phyloP scores from a whole-genome alignment of 2,113 vertebrate species.

The Channa maculata region DNA sequence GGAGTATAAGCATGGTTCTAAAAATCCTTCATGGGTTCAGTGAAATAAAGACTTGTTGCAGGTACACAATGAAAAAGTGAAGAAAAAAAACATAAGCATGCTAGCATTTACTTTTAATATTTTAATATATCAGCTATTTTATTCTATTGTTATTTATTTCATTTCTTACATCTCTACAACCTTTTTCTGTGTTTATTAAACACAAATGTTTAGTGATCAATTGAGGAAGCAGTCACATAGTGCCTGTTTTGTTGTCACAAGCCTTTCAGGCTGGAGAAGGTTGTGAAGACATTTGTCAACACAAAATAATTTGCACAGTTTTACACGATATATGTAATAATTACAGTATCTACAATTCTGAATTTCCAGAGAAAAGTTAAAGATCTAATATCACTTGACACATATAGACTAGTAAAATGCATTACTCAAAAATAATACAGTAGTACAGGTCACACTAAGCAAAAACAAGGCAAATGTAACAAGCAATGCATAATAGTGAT shows the following conservation, averaged over 20 bases:
- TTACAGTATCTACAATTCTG: slow-evolving; percentile 9
- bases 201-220: background rate
- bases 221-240: slow-evolving; percentile 12
- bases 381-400: slow-evolving; percentile 17
- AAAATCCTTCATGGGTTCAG: slow-evolving; percentile 9
- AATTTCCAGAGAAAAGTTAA: slow-evolving; percentile 25
- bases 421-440: slow-evolving; percentile 21
- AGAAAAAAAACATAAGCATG: slow-evolving; percentile 3
- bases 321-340: background rate
- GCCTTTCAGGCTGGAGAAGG: slow-evolving; percentile 26
- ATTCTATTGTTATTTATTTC: background rate
- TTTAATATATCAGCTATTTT: background rate
- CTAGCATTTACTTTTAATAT: slow-evolving; percentile 6
- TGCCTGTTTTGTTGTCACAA: background rate
- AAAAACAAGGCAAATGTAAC: slow-evolving; percentile 16
- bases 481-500: slow-evolving; percentile 59
- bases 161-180: background rate
- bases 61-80: slow-evolving; percentile 13
- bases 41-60: background rate
- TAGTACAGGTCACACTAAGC: slow-evolving; percentile 47
- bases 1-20: slow-evolving; percentile 13
- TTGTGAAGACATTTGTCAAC: slow-evolving; percentile 30
- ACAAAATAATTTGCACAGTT: slow-evolving; percentile 31
- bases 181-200: background rate
- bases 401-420: background rate